A percentile compares a stretch with the other conserved stretches of the same genome.
phyloP scores from a whole-genome alignment of 1,140 invertebrate genomes.

The Aplysia californica region DNA sequence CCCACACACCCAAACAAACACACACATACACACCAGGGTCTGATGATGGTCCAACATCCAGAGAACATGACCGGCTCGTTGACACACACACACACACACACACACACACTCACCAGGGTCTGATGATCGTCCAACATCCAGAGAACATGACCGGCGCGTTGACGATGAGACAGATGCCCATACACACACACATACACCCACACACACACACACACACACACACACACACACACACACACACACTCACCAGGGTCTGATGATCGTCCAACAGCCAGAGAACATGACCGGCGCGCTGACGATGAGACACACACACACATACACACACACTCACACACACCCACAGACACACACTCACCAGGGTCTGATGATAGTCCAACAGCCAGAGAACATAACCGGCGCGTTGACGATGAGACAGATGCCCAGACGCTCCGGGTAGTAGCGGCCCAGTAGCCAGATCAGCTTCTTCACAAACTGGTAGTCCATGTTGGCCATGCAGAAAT shows the following conservation, averaged over 20 bases:
- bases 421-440: constrained; percentile 81
- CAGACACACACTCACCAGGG: constrained; percentile 71
- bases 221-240: neutral
- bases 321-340: neutral
- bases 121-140: constrained; percentile 80
- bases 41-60: constrained; percentile 80
- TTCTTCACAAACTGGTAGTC: constrained; percentile 83
- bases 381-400: constrained; percentile 77
- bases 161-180: constrained; percentile 78
- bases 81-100: neutral
- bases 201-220: neutral
- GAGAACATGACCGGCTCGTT: constrained; percentile 79
- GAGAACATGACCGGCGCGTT: constrained; percentile 79
- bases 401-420: constrained; percentile 80
- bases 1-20: no score
- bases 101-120: constrained; percentile 71
- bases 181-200: neutral
- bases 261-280: neutral
- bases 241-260: neutral
- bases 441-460: constrained; percentile 79
- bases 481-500: constrained; percentile 80
- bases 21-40: constrained; percentile 76
- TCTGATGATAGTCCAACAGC: constrained; percentile 80
- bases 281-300: neutral
- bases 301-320: no score